Evolutionary conservation across 2,888 invertebrate species (phyloP).

Genomic region (Andrena bucephala): DNA sequence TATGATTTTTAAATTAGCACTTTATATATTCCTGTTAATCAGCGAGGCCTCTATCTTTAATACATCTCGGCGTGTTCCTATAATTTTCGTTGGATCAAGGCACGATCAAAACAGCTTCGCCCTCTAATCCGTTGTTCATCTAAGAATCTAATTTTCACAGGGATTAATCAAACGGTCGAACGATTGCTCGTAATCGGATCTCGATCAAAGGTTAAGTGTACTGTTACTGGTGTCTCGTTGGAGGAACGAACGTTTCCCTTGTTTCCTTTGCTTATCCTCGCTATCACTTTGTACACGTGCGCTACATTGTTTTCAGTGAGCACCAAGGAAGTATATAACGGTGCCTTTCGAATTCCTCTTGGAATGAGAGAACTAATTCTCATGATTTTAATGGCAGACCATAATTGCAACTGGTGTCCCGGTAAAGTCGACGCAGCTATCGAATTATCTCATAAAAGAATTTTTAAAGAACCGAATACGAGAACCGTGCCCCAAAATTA

Average conservation of each 20-base stretch:
- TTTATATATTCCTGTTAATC: conserved; percentile 28
- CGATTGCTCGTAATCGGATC: conserved; percentile 30
- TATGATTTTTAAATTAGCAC: conserved; percentile 53
- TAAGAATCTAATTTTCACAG: conserved; percentile 29
- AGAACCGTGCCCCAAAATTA: no score
- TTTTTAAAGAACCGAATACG: no score
- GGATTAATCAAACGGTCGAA: conserved; percentile 36
- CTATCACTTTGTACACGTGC: background rate
- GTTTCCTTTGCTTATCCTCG: background rate
- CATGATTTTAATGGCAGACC: background rate
- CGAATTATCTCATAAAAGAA: background rate
- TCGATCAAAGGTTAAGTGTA: conserved; percentile 53
- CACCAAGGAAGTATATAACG: conserved; percentile 11
- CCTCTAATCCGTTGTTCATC: conserved; percentile 42
- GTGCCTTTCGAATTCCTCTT: background rate
- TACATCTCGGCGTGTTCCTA: conserved; percentile 34
- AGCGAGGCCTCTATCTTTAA: conserved; percentile 6
- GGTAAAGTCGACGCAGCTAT: background rate
- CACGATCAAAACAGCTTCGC: conserved; percentile 24
- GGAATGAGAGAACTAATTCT: background rate
- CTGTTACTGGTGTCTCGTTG: conserved; percentile 25
- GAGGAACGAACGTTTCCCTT: conserved; percentile 2
- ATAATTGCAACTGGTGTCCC: background rate
- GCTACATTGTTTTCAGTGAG: conserved; percentile 19
- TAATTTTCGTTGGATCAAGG: conserved; percentile 38